Evolutionary conservation across 2,888 invertebrate species (phyloP).

Genomic region (Sicus ferrugineus): DNA sequence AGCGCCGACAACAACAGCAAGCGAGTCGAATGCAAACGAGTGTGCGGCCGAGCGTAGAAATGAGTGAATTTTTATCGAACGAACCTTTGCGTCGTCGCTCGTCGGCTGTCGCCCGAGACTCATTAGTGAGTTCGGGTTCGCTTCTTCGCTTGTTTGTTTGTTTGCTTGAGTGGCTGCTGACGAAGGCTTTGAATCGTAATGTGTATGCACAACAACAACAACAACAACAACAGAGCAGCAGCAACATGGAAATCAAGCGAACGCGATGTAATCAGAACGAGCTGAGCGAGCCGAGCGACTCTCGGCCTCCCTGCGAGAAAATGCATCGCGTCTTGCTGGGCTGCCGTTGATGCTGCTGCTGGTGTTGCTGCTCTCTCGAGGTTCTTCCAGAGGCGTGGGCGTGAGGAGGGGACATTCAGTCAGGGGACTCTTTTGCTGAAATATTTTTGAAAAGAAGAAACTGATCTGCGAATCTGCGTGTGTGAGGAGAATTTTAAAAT

Average conservation of each 20-base stretch:
- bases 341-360: neutral
- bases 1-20: too few relatives aligned
- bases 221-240: neutral
- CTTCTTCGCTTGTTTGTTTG: neutral
- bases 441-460: too few relatives aligned
- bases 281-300: conserved; percentile 5
- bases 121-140: neutral
- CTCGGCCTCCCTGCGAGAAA: too few relatives aligned
- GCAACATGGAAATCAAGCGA: neutral
- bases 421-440: too few relatives aligned
- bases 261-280: conserved; percentile 11
- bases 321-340: neutral
- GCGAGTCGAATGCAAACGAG: neutral
- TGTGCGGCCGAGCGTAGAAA: conserved; percentile 24
- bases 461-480: too few relatives aligned
- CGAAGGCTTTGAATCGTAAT: neutral
- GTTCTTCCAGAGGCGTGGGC: neutral
- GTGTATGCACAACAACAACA: neutral
- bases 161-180: too few relatives aligned
- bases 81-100: too few relatives aligned
- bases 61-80: conserved; percentile 48
- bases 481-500: too few relatives aligned
- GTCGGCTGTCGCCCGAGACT: neutral
- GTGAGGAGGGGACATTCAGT: neutral
- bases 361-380: neutral